These are phyloP conservation scores for Papilio polyxenes DNA, from an alignment of 1,140 invertebrate species.

Conservation along the genomic window DNA sequence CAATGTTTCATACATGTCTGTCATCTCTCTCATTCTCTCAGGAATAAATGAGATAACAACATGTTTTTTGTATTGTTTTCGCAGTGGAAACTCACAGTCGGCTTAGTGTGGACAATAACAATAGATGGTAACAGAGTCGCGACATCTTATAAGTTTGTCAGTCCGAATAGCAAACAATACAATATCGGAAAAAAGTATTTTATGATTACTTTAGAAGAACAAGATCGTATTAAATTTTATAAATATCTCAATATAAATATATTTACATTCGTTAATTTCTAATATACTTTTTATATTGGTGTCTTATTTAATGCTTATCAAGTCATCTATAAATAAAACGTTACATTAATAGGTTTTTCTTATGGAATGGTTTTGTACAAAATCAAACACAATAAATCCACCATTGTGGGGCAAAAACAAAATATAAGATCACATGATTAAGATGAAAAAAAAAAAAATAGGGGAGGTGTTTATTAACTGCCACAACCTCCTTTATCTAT, in stretches of 20 bases:
- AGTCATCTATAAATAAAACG: slow-evolving; percentile 72
- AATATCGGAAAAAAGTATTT: slow-evolving; percentile 66
- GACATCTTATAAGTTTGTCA: slow-evolving; percentile 52
- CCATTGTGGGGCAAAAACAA: slow-evolving; percentile 57
- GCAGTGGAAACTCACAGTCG: background rate
- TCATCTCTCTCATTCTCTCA: background rate
- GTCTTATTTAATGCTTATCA: slow-evolving; percentile 77
- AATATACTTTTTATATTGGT: slow-evolving; percentile 77
- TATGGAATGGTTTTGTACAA: slow-evolving; percentile 81
- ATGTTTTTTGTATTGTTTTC: background rate
- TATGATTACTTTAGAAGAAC: slow-evolving; percentile 76
- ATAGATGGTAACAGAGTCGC: slow-evolving; percentile 42
- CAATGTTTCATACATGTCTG: background rate
- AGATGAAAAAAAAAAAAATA: slow-evolving; percentile 54
- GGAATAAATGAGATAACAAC: background rate
- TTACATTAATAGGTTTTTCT: slow-evolving; percentile 73
- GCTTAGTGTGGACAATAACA: slow-evolving; percentile 54
- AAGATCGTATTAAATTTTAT: slow-evolving; percentile 79
- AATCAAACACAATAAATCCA: slow-evolving; percentile 71
- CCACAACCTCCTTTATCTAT: slow-evolving; percentile 48
- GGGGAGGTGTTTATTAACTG: slow-evolving; percentile 41
- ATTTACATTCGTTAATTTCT: slow-evolving; percentile 76
- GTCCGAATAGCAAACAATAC: slow-evolving; percentile 68
- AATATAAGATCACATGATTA: slow-evolving; percentile 68
- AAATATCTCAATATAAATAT: slow-evolving; percentile 81